phyloP scores from a whole-genome alignment of 2,888 invertebrate species.

The Helleia helle region DNA sequence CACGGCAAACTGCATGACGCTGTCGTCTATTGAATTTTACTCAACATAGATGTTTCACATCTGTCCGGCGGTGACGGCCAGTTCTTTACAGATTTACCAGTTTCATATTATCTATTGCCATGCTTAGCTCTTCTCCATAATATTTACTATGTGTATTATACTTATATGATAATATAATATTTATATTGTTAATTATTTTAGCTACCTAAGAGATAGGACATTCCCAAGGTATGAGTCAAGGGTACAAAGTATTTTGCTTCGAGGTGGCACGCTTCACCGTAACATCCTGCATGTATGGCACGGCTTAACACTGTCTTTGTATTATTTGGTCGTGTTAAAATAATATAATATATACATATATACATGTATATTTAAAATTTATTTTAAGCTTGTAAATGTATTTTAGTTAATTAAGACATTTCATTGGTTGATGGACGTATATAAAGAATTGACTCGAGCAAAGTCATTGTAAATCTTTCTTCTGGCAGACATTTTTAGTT shows the following conservation, averaged over 20 bases:
- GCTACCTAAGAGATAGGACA: slow-evolving; percentile 94
- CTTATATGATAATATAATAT: slow-evolving; percentile 26
- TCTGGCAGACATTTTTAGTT: too few relatives aligned
- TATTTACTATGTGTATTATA: slow-evolving; percentile 13
- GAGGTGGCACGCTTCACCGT: slow-evolving; percentile 59
- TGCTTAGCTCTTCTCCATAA: slow-evolving; percentile 18
- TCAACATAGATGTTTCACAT: too few relatives aligned
- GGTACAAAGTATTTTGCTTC: slow-evolving; percentile 51
- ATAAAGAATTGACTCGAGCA: too few relatives aligned
- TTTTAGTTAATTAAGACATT: too few relatives aligned
- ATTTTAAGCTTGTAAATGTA: too few relatives aligned
- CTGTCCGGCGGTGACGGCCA: too few relatives aligned
- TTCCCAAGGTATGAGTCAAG: slow-evolving; percentile 86
- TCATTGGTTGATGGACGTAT: too few relatives aligned
- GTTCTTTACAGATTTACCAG: not conserved
- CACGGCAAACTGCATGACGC: too few relatives aligned
- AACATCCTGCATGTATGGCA: slow-evolving; percentile 56
- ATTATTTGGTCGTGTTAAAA: not conserved
- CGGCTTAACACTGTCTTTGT: slow-evolving; percentile 39
- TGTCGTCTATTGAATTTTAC: too few relatives aligned
- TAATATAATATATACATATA: not conserved
- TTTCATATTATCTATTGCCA: slow-evolving; percentile 8
- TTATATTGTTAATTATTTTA: slow-evolving; percentile 63
- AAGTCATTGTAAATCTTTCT: too few relatives aligned
- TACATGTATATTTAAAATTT: too few relatives aligned